A percentile compares a stretch with the other conserved stretches of the same genome.
phyloP scores from a whole-genome alignment of 2,888 invertebrate genomes.

The Rhingia rostrata region DNA sequence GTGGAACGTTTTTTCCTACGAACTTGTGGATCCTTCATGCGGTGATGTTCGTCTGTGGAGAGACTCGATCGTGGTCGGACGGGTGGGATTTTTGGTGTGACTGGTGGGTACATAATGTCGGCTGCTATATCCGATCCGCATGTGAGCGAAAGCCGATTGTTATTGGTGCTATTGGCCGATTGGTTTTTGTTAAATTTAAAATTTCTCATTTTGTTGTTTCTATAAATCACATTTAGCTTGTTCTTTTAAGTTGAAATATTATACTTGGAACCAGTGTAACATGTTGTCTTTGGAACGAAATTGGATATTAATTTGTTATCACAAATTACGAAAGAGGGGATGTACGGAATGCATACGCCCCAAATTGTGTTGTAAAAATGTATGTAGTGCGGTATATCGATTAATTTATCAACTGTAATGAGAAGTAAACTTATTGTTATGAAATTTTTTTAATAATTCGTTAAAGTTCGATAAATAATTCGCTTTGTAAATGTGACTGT shows the following conservation, averaged over 20 bases:
- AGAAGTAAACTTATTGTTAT: too few relatives aligned
- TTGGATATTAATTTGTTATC: too few relatives aligned
- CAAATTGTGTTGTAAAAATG: too few relatives aligned
- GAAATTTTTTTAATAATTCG: too few relatives aligned
- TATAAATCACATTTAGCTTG: slow-evolving; percentile 52
- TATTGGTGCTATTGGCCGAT: slow-evolving; percentile 48
- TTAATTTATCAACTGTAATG: too few relatives aligned
- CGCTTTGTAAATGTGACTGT: too few relatives aligned
- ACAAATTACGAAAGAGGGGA: too few relatives aligned
- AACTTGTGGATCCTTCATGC: slow-evolving; percentile 78
- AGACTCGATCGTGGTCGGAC: slow-evolving; percentile 82
- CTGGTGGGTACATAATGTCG: slow-evolving; percentile 80
- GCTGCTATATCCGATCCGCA: slow-evolving; percentile 60
- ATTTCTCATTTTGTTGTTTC: slow-evolving; percentile 39
- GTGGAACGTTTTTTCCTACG: slow-evolving; percentile 77
- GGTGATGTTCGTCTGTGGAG: slow-evolving; percentile 81
- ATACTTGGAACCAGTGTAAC: not conserved
- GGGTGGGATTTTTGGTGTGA: slow-evolving; percentile 76
- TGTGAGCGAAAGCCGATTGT: slow-evolving; percentile 59
- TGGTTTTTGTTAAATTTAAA: slow-evolving; percentile 70
- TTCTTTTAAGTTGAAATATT: not conserved
- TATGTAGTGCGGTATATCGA: too few relatives aligned
- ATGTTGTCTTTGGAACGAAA: not conserved
- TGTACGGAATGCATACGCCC: too few relatives aligned
- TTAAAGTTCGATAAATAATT: too few relatives aligned